phyloP scores from a whole-genome alignment of 1,140 invertebrate genomes.

The Formica exsecta region DNA sequence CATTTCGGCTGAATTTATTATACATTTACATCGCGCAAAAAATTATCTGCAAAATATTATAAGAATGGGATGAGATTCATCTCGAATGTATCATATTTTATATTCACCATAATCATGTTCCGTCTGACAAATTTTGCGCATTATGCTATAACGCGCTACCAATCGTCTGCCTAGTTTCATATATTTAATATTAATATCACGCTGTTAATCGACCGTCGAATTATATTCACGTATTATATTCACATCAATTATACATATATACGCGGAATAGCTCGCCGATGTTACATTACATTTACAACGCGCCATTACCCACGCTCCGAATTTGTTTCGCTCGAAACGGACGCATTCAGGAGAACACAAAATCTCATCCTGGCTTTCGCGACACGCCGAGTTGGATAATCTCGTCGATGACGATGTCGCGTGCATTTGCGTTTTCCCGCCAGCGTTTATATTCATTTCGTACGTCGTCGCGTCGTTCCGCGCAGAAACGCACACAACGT shows the following conservation, averaged over 20 bases:
- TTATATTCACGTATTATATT: neutral
- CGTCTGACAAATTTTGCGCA: neutral
- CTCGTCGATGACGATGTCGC: neutral
- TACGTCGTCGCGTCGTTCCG: conserved; percentile 33
- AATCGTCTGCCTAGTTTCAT: conserved; percentile 13
- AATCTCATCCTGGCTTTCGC: neutral
- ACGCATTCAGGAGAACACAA: neutral
- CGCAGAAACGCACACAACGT: neutral
- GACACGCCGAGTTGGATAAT: neutral
- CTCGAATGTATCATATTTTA: conserved; percentile 11
- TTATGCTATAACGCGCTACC: neutral
- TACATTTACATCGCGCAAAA: neutral
- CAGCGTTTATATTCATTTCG: conserved; percentile 51
- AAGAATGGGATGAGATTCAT: neutral
- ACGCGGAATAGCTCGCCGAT: conserved; percentile 27
- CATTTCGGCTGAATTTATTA: conserved; percentile 3
- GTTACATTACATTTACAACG: conserved; percentile 1
- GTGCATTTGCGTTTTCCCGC: conserved; percentile 33
- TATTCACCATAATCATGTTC: conserved; percentile 24
- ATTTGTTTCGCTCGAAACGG: neutral
- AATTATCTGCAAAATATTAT: conserved; percentile 19
- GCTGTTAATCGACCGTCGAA: conserved; percentile 9
- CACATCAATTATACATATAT: conserved; percentile 10
- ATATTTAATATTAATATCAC: conserved; percentile 48
- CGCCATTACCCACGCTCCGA: neutral